Base-by-base conservation (phyloP, 2,888 invertebrate species). In the Ophioninae sp. region DNA sequence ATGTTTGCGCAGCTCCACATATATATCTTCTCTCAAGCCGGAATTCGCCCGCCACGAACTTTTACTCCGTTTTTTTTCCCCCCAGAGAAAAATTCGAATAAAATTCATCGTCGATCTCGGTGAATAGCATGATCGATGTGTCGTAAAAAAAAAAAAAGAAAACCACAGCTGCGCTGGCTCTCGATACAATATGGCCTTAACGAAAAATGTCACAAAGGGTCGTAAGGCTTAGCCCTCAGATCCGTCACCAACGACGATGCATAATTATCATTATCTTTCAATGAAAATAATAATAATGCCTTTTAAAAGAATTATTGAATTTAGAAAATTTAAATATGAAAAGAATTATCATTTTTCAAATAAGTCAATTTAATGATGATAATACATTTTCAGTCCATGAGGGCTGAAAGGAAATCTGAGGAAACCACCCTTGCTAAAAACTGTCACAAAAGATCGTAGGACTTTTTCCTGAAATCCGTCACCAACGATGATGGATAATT, bases 251-350 rank as follows among this genome's bases (percentile, higher is more conserved):
- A 44, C 10, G 10, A 44, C 83, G 86, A 86, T 83, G 81, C 86
- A 83, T 80, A 83, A 83, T 86, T 86, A 68, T 87, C 86, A 86
- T 87, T 87, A 87, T 72, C 84, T 78, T 83, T 44, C 8, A 10
- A 44, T 61, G 21, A 61, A 10, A 61, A 61, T 61, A 10, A 61
- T 21, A 20, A 61, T 21, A 20, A 61, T 30, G 3, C 30, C 2
- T 30, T 30, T 30, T 30, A 30, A 30, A 30, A 30, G 6, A 8
- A 17, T 57, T n/a, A 57, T 17, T n/a, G 17, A 57, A 30, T 30
- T 30, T 30, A 30, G 1, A 3, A 3, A 30, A 30, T 30, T 30
- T 30, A 30, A 30, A 30, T 30, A 30, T 2, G 30, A 30, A 30
- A 30, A 30, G 30, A 30, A 30, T 30, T 30, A 30, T 30, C 1